Base-by-base conservation (phyloP, 2,888 invertebrate species). In the Caenorhabditis sp. region DNA sequence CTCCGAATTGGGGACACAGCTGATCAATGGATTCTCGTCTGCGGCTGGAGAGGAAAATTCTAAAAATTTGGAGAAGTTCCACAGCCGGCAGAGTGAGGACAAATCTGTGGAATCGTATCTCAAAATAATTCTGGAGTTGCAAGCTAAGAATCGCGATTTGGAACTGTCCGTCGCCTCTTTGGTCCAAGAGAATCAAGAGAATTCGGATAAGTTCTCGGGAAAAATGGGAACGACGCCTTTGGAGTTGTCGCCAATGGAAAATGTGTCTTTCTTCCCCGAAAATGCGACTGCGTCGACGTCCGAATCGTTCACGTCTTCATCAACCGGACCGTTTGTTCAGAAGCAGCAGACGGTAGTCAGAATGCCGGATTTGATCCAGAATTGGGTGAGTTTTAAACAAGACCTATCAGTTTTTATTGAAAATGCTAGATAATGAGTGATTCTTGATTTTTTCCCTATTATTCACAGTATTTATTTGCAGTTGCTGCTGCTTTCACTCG, bases 401-500 rank as follows among this genome's bases (percentile, higher is more conserved):
- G 30, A 39, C 8, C 39, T n/a, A 3, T 2, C 15, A 27, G 27
- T 11, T 26, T 41, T 17, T n/a, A n/a, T n/a, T 2, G 22, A 56
- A 56, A 41, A n/a, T n/a, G n/a, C n/a, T n/a, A n/a, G n/a, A n/a
- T n/a, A n/a, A n/a, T n/a, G n/a, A n/a, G n/a, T n/a, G n/a, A n/a
- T n/a, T n/a, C n/a, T n/a, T n/a, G n/a, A n/a, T n/a, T n/a, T n/a
- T n/a, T n/a, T n/a, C n/a, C n/a, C n/a, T n/a, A n/a, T n/a, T n/a
- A n/a, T n/a, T n/a, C n/a, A n/a, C n/a, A n/a, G n/a, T n/a, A n/a
- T n/a, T n/a, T n/a, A n/a, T 53, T 68, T 80, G 39, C 80, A 82
- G 82, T 61, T 78, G 20, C 45, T 75, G 20, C 50, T 83, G 55
- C 43, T 79, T 9, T 81, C 83, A 45, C 35, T 83, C 48, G 74